A percentile compares a stretch with the other conserved stretches of the same genome.
Evolutionary conservation across 2,797 vertebrate species (phyloP).

Genomic region (Pangasius sanitwongsei): DNA sequence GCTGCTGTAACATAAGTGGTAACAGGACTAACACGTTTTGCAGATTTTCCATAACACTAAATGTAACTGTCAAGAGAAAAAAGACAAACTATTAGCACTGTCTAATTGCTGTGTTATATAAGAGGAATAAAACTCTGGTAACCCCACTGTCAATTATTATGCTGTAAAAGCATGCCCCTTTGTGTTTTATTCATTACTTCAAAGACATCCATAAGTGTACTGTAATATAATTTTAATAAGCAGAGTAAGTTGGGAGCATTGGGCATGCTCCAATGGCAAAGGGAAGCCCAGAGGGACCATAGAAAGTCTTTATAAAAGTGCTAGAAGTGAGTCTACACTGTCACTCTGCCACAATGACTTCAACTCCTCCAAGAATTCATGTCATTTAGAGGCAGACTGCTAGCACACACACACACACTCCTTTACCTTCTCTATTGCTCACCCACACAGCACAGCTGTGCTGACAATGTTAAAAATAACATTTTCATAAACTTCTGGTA

Average conservation of each 20-base stretch:
- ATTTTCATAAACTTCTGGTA: conserved; percentile 20
- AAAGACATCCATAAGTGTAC: conserved; percentile 12
- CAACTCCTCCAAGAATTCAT: conserved; percentile 18
- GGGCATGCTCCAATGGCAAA: conserved; percentile 4
- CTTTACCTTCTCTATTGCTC: neutral
- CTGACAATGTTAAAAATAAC: conserved; percentile 39
- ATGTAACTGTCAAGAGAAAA: neutral
- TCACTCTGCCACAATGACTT: conserved; percentile 22
- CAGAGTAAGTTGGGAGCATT: neutral
- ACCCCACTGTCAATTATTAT: neutral
- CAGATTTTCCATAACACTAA: neutral
- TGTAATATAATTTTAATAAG: conserved; percentile 34
- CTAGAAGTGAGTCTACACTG: conserved; percentile 14
- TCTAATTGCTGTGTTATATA: neutral
- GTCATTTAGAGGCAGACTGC: conserved; percentile 22
- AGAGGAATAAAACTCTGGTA: neutral
- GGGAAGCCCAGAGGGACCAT: conserved; percentile 19
- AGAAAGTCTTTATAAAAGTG: conserved; percentile 26
- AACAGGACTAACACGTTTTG: neutral
- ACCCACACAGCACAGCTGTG: conserved; percentile 3
- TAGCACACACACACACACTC: neutral
- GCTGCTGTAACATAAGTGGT: neutral
- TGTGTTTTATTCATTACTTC: neutral
- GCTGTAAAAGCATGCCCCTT: neutral
- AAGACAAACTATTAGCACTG: neutral